A percentile compares a stretch with the other conserved stretches of the same genome.
These are phyloP conservation scores for Pseudomyrmex sp. DNA, from an alignment of 1,140 invertebrate species.

Conservation along the genomic window DNA sequence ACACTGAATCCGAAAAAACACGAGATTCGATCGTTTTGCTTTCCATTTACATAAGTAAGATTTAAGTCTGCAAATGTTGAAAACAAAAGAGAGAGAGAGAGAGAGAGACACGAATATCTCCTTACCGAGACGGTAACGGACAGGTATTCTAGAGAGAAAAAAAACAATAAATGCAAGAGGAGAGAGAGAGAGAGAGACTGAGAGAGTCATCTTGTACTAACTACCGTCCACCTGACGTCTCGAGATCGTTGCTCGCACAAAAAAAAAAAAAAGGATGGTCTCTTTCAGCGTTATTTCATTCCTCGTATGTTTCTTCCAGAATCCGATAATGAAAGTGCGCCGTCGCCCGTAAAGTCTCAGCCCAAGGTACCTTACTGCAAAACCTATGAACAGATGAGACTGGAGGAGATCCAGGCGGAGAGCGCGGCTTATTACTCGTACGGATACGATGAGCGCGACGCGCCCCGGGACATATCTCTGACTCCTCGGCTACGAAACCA, in stretches of 20 bases:
- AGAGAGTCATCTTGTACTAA: not conserved
- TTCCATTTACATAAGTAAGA: slow-evolving; percentile 32
- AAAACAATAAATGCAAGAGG: not conserved
- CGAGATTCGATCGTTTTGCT: not conserved
- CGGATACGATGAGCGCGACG: slow-evolving; percentile 62
- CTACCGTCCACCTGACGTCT: slow-evolving; percentile 13
- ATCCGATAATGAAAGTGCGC: slow-evolving; percentile 89
- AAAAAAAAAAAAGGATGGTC: not conserved
- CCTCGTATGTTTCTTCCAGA: slow-evolving; percentile 89
- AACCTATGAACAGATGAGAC: slow-evolving; percentile 88
- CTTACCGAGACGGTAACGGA: not conserved
- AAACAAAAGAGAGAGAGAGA: slow-evolving; percentile 11
- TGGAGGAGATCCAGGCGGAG: slow-evolving; percentile 89
- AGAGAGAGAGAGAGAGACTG: slow-evolving; percentile 31
- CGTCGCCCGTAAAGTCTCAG: slow-evolving; percentile 86
- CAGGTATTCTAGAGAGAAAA: too few species aligned
- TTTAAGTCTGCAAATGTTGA: slow-evolving; percentile 15
- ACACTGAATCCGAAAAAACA: not conserved
- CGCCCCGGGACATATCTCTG: not conserved
- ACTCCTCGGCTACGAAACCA: slow-evolving; percentile 13
- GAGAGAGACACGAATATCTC: slow-evolving; percentile 22
- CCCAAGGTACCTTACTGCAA: slow-evolving; percentile 85
- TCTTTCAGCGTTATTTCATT: slow-evolving; percentile 65
- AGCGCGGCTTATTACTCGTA: slow-evolving; percentile 89
- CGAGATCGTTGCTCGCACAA: not conserved